Conservation (phyloP, 2,888 invertebrate species). For the Timandra comae region DNA sequence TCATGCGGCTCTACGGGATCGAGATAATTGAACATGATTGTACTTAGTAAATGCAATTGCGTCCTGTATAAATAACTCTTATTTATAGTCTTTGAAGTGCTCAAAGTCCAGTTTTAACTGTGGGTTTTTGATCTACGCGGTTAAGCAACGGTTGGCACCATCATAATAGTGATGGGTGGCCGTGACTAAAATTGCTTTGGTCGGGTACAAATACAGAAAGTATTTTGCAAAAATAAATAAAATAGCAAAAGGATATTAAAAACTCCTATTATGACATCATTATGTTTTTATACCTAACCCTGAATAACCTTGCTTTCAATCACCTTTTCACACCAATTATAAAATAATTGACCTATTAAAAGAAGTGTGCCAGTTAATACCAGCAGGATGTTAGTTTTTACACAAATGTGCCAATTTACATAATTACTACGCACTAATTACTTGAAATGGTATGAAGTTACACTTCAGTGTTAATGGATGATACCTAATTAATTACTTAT, state of each 20-base stretch:
- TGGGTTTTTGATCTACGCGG: no score
- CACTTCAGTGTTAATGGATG: slow-evolving; percentile 4
- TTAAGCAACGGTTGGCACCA: no score
- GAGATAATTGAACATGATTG: no score
- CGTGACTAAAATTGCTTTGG: no score
- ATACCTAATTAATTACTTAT: slow-evolving; percentile 4
- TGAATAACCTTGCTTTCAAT: no score
- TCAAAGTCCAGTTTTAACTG: no score
- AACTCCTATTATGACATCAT: slow-evolving; percentile 21
- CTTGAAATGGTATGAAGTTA: slow-evolving; percentile 1
- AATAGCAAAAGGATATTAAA: neutral
- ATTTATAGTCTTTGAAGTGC: no score
- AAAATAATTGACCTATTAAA: slow-evolving; percentile 22
- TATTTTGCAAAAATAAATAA: neutral
- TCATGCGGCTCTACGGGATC: no score
- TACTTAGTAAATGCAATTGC: no score
- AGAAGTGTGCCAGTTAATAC: slow-evolving; percentile 15
- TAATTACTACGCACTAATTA: slow-evolving; percentile 20
- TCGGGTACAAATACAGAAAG: no score
- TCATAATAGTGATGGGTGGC: no score
- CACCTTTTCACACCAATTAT: slow-evolving; percentile 22
- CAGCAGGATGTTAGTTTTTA: slow-evolving; percentile 23
- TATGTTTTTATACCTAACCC: slow-evolving; percentile 16
- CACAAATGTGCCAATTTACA: slow-evolving; percentile 25
- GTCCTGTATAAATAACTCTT: no score